A percentile compares a stretch with the other conserved stretches of the same genome.
Evolutionary conservation across 2,888 invertebrate genomes (phyloP).

Genomic region (Abrostola triplasia): DNA sequence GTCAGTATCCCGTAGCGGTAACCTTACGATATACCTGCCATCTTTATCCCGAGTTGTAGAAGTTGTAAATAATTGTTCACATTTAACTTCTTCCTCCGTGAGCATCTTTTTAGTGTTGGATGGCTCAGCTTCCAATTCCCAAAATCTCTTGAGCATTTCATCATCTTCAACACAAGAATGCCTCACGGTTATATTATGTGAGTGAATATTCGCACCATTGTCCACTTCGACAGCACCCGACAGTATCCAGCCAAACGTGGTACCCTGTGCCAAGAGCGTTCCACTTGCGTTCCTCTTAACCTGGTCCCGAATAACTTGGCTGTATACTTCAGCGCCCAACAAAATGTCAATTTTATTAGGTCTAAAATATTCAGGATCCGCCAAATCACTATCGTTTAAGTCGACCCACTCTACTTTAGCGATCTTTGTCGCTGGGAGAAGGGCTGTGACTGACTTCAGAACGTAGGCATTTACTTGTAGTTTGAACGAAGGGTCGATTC

Average conservation of each 20-base stretch:
- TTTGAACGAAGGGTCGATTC: slow-evolving; percentile 2
- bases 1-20: background rate
- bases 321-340: too few species aligned
- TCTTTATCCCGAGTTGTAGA: background rate
- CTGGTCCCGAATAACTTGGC: background rate
- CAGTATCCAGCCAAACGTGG: background rate
- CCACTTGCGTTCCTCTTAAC: background rate
- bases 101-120: background rate
- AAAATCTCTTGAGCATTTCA: slow-evolving; percentile 4
- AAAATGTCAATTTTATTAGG: too few species aligned
- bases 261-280: background rate
- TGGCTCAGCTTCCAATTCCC: slow-evolving; percentile 9
- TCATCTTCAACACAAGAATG: background rate
- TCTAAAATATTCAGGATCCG: background rate
- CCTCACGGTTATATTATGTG: background rate
- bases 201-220: background rate
- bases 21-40: background rate
- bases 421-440: slow-evolving; percentile 11
- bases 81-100: background rate
- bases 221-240: background rate
- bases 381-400: background rate
- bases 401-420: slow-evolving; percentile 12
- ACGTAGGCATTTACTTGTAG: slow-evolving; percentile 15
- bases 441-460: slow-evolving; percentile 11
- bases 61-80: background rate